Percentiles rank a stretch among this genome's conserved stretches.
These are phyloP conservation scores for Gortyna flavago DNA, from an alignment of 2,888 invertebrate species.

Conservation along the genomic window DNA sequence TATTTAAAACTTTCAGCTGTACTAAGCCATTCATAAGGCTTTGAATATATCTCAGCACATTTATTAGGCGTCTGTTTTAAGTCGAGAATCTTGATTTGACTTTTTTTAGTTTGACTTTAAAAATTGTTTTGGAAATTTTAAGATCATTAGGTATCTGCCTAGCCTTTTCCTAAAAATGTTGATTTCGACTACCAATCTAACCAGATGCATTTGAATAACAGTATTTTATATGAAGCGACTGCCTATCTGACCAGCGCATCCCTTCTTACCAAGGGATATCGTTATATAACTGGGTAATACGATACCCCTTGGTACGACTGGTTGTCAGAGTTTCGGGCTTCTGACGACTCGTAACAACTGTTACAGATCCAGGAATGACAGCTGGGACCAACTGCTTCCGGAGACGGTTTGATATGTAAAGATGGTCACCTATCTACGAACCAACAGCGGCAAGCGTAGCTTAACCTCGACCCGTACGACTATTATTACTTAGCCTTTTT, in stretches of 20 bases:
- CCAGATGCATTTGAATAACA: neutral
- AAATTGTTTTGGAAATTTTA: constrained; percentile 17
- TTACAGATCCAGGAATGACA: neutral
- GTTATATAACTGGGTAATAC: neutral
- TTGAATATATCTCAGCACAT: constrained; percentile 40
- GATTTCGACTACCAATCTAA: too few species aligned
- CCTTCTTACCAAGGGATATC: too few species aligned
- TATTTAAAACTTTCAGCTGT: constrained; percentile 35
- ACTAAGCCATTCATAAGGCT: constrained; percentile 43
- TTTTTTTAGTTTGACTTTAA: constrained; percentile 1
- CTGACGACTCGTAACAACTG: neutral
- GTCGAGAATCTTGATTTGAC: constrained; percentile 18
- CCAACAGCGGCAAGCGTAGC: too few species aligned
- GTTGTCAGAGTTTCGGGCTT: neutral
- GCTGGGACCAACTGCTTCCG: too few species aligned
- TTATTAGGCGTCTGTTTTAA: constrained; percentile 31
- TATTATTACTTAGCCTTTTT: neutral
- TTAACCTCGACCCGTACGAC: too few species aligned
- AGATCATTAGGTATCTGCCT: constrained; percentile 2
- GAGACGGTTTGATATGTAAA: neutral
- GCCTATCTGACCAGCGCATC: neutral
- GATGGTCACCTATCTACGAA: neutral
- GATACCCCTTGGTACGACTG: neutral
- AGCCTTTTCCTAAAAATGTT: neutral
- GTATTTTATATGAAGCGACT: neutral